Base-by-base conservation (phyloP, 2,888 invertebrate species). In the Brachyptera putata region DNA sequence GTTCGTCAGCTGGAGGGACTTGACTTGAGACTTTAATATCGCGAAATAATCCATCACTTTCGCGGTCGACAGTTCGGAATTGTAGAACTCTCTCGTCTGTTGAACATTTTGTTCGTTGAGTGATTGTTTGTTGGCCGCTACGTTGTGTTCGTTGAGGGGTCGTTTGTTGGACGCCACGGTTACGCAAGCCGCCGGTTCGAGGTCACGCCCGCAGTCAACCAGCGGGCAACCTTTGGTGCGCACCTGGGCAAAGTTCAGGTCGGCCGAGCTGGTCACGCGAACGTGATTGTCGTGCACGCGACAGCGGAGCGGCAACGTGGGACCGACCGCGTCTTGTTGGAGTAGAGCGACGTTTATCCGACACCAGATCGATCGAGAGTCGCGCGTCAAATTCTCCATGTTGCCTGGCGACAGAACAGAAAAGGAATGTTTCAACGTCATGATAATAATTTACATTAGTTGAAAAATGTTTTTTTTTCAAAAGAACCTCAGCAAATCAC, bases 301-400 rank as follows among this genome's bases (percentile, higher is more conserved):
- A 69, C 84, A 84, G 64, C 74, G 72, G 57, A 84, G 65, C 1
- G 75, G 71, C 7, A 86, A 71, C 30, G 67, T 66, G 0, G 70
- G 67, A 1, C 85, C 85, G 39, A 86, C 76, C 1, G 81, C 77
- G 18, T 79, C 70, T 61, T 79, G 77, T 5, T 74, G 68, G 5
- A 71, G 62, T 5, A 87, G 71, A 0, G 77, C 77, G 0, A 66
- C 63, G 14, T 77, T 76, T 18, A 84, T 78, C 64, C 79, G 70
- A 3, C 71, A 69, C 87, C 87, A 87, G 53, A 80, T 74, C 3
- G 46, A 46, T 66, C 50, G 66, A 80, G 83, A 1, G 80, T 77
- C 0, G 1, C 75, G 69, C 63, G 78, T 74, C 0, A 87, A 70
- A 9, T 81, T 73, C 1, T 76, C 70, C 79, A 87, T 84, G 68